Evolutionary conservation across 2,113 vertebrate species (phyloP).

Genomic region (Caretta caretta): DNA sequence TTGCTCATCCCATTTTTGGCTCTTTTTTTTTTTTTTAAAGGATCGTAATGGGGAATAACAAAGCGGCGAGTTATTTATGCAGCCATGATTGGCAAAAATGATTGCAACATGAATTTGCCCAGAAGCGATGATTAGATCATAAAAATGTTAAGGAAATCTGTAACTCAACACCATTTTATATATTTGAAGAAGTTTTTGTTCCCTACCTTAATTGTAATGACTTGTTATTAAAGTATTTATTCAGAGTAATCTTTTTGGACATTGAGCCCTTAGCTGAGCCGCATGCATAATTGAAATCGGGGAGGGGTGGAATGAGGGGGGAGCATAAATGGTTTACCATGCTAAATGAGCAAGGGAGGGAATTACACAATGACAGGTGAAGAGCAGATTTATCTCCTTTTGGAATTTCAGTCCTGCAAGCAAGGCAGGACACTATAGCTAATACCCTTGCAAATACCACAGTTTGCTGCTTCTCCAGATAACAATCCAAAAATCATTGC

Average conservation of each 20-base stretch:
- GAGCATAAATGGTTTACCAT: conserved; percentile 64
- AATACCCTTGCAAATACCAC: conserved; percentile 69
- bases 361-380: conserved; percentile 71
- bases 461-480: conserved; percentile 52
- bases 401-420: conserved; percentile 72
- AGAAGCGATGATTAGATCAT: conserved; percentile 79
- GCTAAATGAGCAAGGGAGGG: conserved; percentile 66
- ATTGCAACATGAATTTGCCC: conserved; percentile 79
- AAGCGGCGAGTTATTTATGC: conserved; percentile 78
- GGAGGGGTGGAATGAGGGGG: conserved; percentile 43
- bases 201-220: conserved; percentile 69
- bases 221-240: conserved; percentile 78
- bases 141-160: conserved; percentile 81
- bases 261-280: conserved; percentile 72
- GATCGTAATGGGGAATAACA: conserved; percentile 77
- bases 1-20: conserved; percentile 13
- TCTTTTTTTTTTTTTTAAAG: conserved; percentile 62
- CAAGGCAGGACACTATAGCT: conserved; percentile 71
- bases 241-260: conserved; percentile 76
- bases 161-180: conserved; percentile 76
- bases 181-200: conserved; percentile 75
- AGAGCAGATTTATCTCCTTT: conserved; percentile 66
- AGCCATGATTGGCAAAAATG: conserved; percentile 77
- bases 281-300: conserved; percentile 75
- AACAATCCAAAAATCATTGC: conserved; percentile 61